Conservation (phyloP, 35 echinoderm and acorn worm species). For the Apostichopus parvimensis region DNA sequence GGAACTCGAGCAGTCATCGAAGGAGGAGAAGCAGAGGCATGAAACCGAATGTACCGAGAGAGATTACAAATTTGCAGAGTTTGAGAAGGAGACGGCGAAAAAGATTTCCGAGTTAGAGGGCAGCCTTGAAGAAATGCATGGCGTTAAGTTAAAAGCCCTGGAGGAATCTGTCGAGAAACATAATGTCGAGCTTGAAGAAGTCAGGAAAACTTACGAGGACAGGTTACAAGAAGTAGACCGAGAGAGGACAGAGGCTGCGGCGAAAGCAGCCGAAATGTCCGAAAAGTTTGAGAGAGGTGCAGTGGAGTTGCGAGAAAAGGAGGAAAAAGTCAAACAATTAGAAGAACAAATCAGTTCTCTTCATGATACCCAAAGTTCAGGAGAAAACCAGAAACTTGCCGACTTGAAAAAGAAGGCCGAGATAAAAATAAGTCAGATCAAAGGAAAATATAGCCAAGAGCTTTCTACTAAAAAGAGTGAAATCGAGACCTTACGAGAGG, state of each 20-base stretch:
- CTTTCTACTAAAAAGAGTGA: conserved; percentile 38
- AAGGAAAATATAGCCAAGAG: conserved; percentile 60
- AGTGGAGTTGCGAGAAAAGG: conserved; percentile 40
- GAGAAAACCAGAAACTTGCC: conserved; percentile 73
- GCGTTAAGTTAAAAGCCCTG: not conserved
- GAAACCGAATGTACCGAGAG: not conserved
- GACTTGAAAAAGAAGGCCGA: conserved; percentile 97
- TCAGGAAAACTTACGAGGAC: conserved; percentile 47
- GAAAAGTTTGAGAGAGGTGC: conserved; percentile 10
- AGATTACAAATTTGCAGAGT: not conserved
- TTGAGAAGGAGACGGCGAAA: conserved; percentile 58
- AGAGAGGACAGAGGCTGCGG: not conserved
- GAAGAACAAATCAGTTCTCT: conserved; percentile 46
- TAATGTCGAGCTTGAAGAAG: conserved; percentile 42
- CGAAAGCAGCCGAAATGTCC: not conserved
- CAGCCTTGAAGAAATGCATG: conserved; percentile 40
- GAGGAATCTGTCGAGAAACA: conserved; percentile 30
- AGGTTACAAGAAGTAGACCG: conserved; percentile 28
- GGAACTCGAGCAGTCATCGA: conserved; percentile 55
- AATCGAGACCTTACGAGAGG: conserved; percentile 40
- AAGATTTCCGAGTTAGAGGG: conserved; percentile 29
- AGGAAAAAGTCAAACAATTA: conserved; percentile 52
- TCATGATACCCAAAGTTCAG: conserved; percentile 37
- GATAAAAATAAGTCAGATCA: conserved; percentile 80
- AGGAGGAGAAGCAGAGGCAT: conserved; percentile 10